phyloP scores from a whole-genome alignment of 2,888 invertebrate species.

The Acrobeloides nanus region DNA sequence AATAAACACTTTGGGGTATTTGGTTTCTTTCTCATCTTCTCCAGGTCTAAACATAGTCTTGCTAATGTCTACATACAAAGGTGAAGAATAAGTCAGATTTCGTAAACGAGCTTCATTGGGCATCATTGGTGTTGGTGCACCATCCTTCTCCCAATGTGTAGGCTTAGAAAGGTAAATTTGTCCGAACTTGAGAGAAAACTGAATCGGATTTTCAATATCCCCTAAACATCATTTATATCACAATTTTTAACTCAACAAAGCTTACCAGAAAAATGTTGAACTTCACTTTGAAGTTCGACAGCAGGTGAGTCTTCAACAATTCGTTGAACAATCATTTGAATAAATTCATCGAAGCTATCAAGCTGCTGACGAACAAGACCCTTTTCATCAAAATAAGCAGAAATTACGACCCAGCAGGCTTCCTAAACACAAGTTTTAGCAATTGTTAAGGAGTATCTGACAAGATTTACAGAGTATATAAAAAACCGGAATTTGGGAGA shows the following conservation, averaged over 20 bases:
- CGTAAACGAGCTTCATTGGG: conserved; percentile 94
- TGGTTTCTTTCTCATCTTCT: conserved; percentile 70
- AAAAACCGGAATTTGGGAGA: conserved; percentile 5
- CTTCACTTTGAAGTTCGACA: conserved; percentile 88
- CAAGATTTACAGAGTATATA: not conserved
- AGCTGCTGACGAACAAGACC: conserved; percentile 96
- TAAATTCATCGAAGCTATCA: conserved; percentile 98
- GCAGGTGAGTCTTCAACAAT: conserved; percentile 98
- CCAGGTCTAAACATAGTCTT: conserved; percentile 71
- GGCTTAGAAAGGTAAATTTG: conserved; percentile 98
- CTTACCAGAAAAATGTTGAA: conserved; percentile 86
- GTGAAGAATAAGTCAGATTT: conserved; percentile 82
- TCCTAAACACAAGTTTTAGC: conserved; percentile 28
- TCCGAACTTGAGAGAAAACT: conserved; percentile 89
- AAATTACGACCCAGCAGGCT: conserved; percentile 99
- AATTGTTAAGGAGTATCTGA: no score
- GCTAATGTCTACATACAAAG: conserved; percentile 94
- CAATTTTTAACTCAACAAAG: conserved; percentile 3
- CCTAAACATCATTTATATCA: conserved; percentile 20
- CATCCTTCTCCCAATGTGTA: conserved; percentile 99
- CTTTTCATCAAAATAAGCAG: conserved; percentile 99
- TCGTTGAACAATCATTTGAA: conserved; percentile 97
- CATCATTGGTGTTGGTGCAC: conserved; percentile 98
- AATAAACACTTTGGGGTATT: conserved; percentile 67
- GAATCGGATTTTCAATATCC: conserved; percentile 62